Base-by-base conservation (phyloP, 1,140 invertebrate genomes). In the Brachionus angularis region DNA sequence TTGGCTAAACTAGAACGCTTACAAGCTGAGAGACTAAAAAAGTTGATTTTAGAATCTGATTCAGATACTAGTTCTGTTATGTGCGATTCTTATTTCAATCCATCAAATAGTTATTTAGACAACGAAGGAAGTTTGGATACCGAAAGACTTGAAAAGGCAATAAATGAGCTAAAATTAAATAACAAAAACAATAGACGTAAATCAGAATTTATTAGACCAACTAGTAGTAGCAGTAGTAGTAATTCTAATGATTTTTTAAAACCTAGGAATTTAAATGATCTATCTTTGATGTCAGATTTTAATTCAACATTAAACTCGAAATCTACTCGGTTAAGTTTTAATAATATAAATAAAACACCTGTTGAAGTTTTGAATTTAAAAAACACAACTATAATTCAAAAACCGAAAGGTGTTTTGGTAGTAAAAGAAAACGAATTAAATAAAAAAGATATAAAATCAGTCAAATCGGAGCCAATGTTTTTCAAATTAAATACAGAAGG, bases 351-450 rank as follows among this genome's bases (percentile, higher is more conserved):
- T 39, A 23, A 12, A 39, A 39, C 53, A 21, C 42, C 46, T 31
- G 62, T 67, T 36, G 62, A 67, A 34, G 47, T 67, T 7, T n/a
- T 67, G 5, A 34, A 67, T 67, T 67, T 67, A 33, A 67, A 67
- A 23, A 23, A 67, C 16, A 29, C 61, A 3, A 64, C 27, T 29
- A 21, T 64, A 21, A 23, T 34, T 21, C 21, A 67, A 4, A 27
- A 47, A 25, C 62, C 62, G 12, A 14, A 47, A 12, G 42, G 42
- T 14, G 44, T 67, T 25, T 33, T 5, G 16, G 47, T 67, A 47
- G 25, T 67, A 21, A 67, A 67, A 49, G 62, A 67, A 33, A 50
- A 50, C 21, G 42, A 67, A 47, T 23, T 50, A 14, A n/a, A 14
- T 42, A 42, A 14, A 5, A 58, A 58, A 8, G 18, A 39, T 14